Evolutionary conservation across 2,888 invertebrate genomes (phyloP), one percentile per base, ranked within the genome.

Genomic region (Sinelater perroti): DNA sequence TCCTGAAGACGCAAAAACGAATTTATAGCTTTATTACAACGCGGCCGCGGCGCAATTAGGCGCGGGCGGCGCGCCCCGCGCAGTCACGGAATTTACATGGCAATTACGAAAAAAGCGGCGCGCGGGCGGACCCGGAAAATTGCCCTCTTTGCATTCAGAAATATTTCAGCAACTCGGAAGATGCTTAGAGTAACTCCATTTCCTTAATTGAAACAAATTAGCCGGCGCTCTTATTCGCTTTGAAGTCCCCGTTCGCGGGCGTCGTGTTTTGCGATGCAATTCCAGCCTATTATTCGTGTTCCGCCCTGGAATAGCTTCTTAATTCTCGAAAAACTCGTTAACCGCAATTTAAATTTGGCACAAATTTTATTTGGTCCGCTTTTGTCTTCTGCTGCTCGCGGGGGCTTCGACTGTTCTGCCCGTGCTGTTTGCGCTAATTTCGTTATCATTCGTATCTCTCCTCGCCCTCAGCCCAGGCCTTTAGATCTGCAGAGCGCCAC

Each of bases 301-400:
- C 72, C 73, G 70, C 66, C 65, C 57, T 69, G 72, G 72, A 71
- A 76, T 77, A 68, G 75, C 75, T 75, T 73, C 75, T 72, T 74
- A 74, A 75, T 74, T 74, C 71, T 72, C 57, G 64, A 70, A 73
- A 75, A 77, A 75, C 73, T 75, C 70, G 74, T 77, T 75, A 76
- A 73, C 74, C 74, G 65, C 75, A 74, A 75, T 75, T 74, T 74
- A 69, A 75, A 75, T 74, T 74, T 74, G 74, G 69, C 71, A 71
- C 72, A 74, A 73, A 75, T 73, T 77, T 73, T 70, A 74, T 76
- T 70, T 62, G 68, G 66, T 68, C 70, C 71, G 56, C 72, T 72
- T 71, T 72, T 63, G 49, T 51, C 61, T 62, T 63, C 33, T 49
- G n/a, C n/a, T n/a, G n/a, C n/a, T n/a, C n/a, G n/a, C n/a, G n/a